A percentile compares a stretch with the other conserved stretches of the same genome.
Conservation (phyloP, 2,888 invertebrate genomes). For the Lepidocyrtoides sp. region DNA sequence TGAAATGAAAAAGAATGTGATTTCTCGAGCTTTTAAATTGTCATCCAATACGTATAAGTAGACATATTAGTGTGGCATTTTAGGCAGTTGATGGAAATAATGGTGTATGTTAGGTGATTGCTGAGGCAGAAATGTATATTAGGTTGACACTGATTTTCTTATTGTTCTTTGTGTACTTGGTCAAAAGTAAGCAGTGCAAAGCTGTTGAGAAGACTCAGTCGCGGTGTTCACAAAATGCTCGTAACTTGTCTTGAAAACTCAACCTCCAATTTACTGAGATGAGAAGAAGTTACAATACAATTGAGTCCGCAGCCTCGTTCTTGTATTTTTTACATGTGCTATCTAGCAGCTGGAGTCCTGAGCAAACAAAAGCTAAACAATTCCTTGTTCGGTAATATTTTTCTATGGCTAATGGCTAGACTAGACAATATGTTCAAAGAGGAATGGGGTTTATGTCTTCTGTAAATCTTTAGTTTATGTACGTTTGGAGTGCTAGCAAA, state of each 20-base stretch:
- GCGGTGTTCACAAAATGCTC: too few species aligned
- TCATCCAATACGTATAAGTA: not conserved
- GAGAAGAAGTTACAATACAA: not conserved
- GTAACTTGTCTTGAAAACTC: too few species aligned
- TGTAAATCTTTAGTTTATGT: too few species aligned
- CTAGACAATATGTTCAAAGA: too few species aligned
- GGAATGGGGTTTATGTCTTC: too few species aligned
- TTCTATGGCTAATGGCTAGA: too few species aligned
- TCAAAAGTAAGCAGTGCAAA: too few species aligned
- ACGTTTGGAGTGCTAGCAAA: too few species aligned
- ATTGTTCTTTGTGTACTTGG: not conserved
- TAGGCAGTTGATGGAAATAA: not conserved
- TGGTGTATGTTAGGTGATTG: too few species aligned
- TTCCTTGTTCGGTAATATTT: not conserved
- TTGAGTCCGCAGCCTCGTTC: not conserved
- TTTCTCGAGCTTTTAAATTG: not conserved
- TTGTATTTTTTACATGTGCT: not conserved
- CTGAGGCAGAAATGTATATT: too few species aligned
- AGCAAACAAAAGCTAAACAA: not conserved
- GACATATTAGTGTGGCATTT: not conserved
- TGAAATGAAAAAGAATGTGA: not conserved
- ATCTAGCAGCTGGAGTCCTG: slow-evolving; percentile 1
- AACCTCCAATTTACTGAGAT: slow-evolving; percentile 8
- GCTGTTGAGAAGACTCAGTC: too few species aligned
- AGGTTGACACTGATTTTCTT: too few species aligned